Evolutionary conservation across 2,113 vertebrate species (phyloP).

Genomic region (Echinops telfairi): DNA sequence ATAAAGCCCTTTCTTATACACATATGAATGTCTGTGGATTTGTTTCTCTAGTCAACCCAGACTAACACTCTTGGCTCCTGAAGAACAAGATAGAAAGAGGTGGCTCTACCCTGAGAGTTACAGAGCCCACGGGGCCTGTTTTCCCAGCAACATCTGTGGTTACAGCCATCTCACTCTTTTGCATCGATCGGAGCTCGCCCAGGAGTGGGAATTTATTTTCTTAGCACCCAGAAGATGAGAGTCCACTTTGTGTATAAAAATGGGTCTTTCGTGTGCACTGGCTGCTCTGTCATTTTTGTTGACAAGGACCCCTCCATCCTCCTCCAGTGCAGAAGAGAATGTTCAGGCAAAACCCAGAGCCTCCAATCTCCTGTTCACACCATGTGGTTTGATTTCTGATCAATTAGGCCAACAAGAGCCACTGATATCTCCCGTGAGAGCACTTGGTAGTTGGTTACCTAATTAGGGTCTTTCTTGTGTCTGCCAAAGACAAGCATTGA

Average conservation of each 20-base stretch:
- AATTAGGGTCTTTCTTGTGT: background rate
- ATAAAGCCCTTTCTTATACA: too few relatives aligned
- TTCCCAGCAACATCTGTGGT: background rate
- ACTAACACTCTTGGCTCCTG: background rate
- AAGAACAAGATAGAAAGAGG: background rate
- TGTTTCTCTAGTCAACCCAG: too few relatives aligned
- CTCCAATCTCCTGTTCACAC: background rate
- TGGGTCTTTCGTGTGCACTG: background rate
- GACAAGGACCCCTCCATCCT: background rate
- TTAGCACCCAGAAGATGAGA: background rate
- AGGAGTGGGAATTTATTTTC: background rate
- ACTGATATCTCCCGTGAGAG: background rate
- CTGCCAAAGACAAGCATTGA: conserved; percentile 29
- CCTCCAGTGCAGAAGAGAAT: background rate
- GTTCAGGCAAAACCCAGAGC: background rate
- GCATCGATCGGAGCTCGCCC: background rate
- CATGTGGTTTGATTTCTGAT: conserved; percentile 42
- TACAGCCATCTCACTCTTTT: background rate
- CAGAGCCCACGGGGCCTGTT: background rate
- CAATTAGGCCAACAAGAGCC: background rate
- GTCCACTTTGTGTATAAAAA: background rate
- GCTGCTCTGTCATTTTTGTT: background rate
- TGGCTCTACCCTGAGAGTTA: background rate
- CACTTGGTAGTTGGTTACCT: background rate
- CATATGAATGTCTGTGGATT: too few relatives aligned